phyloP scores from a whole-genome alignment of 2,113 vertebrate species.

The Trematocara stigmaticum region DNA sequence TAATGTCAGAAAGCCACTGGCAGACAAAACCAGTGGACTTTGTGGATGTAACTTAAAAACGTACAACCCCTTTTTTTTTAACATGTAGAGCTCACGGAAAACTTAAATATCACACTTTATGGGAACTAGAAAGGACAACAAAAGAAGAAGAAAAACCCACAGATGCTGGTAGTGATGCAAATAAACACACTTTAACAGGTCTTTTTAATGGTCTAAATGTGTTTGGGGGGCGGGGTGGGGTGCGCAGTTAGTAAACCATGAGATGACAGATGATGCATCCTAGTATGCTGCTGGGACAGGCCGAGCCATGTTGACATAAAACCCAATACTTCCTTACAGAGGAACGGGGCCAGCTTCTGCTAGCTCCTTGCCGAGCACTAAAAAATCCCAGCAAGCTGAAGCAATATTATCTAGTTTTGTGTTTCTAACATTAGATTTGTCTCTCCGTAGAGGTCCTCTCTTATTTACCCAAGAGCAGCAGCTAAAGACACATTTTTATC shows the following conservation, averaged over 20 bases:
- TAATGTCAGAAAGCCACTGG: neutral
- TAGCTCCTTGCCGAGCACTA: constrained; percentile 50
- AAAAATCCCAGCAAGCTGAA: constrained; percentile 60
- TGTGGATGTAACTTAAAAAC: neutral
- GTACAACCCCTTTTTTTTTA: neutral
- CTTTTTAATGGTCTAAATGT: constrained; percentile 35
- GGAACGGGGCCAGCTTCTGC: constrained; percentile 63
- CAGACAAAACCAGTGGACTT: neutral
- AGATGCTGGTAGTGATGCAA: constrained; percentile 11
- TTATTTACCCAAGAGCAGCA: constrained; percentile 40
- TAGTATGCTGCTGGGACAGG: constrained; percentile 65
- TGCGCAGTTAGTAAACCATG: constrained; percentile 45
- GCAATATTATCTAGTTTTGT: constrained; percentile 62
- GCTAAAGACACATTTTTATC: constrained; percentile 33
- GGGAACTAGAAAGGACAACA: neutral
- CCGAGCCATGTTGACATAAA: constrained; percentile 72
- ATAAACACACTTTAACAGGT: constrained; percentile 36
- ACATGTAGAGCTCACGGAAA: neutral
- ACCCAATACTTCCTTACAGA: constrained; percentile 77
- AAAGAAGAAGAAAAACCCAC: neutral
- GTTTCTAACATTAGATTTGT: constrained; percentile 61
- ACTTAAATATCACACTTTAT: constrained; percentile 29
- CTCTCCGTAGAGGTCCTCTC: constrained; percentile 49
- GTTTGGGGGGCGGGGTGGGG: neutral
- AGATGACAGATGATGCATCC: constrained; percentile 74